Evolutionary conservation across 1,140 invertebrate genomes (phyloP), one percentile per base, ranked within the genome.

Genomic region (Sitophilus oryzae): DNA sequence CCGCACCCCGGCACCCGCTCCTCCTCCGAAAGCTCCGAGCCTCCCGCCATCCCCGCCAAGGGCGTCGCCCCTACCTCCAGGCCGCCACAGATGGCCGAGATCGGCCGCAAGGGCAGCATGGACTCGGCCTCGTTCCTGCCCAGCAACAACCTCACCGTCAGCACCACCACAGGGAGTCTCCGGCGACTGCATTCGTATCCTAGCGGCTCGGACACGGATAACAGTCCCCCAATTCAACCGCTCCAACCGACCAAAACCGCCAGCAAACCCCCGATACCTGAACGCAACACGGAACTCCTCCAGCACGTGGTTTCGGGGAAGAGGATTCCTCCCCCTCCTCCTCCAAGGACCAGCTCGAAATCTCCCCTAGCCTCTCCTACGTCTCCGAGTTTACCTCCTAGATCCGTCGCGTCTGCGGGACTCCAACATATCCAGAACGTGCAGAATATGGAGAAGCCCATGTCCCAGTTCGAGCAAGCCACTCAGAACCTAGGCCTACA

Each of bases 271-370:
- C 84, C 85, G 19, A 77, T 89, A n/a, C 86, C 86, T 15, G 85
- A 89, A 71, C 76, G 86, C 25, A 86, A 86, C 64, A 78, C 82
- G 34, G 85, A 88, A 59, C 69, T 87, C 16, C 74, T 85, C 36
- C 77, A 80, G 42, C 79, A 79, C 58, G 57, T 79, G 45, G 74
- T 82, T 52, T 80, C 77, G 9, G 78, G 80, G 8, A 84, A 86
- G 63, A 78, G 87, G 52, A 82, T 88, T 18, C 88, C 88, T n/a
- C 88, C 88, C 21, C 88, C 88, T n/a, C 88, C 88, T 25, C 88
- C 88, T 15, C 88, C 88, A 10, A 77, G 88, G 43, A 90, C 88
- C 40, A 88, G 85, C 49, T 90, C 88, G 22, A 81, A 86, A 62
- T 88, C 86, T 19, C 88, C 87, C 2, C 73, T 89, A 55, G 85